phyloP scores from a whole-genome alignment of 2,113 vertebrate species.

The Hystrix brachyura region DNA sequence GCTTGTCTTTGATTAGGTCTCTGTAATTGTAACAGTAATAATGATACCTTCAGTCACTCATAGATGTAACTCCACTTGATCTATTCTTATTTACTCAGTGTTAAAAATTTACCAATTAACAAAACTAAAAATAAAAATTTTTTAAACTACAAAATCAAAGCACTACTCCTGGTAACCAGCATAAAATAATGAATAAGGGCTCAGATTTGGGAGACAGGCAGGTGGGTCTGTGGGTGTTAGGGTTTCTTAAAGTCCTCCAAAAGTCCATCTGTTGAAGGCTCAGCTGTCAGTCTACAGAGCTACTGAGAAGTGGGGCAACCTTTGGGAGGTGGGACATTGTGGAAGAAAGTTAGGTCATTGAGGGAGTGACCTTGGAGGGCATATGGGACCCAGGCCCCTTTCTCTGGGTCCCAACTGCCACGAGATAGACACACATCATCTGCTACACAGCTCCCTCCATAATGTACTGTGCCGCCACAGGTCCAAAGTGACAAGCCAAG shows the following conservation, averaged over 20 bases:
- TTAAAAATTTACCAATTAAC: background rate
- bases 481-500: background rate
- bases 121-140: background rate
- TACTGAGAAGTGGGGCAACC: background rate
- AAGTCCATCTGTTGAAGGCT: too few relatives aligned
- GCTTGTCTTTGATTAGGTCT: background rate
- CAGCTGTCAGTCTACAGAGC: background rate
- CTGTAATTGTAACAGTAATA: background rate
- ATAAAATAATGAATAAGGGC: background rate
- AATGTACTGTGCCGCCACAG: background rate
- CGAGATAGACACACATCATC: background rate
- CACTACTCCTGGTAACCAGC: background rate
- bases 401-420: too few relatives aligned
- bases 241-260: background rate
- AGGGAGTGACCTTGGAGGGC: background rate
- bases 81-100: background rate
- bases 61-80: background rate
- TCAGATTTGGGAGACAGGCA: background rate
- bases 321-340: background rate
- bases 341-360: background rate
- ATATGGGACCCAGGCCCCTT: too few relatives aligned
- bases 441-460: background rate
- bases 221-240: background rate
- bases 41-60: background rate
- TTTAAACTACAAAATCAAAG: background rate